phyloP scores from a whole-genome alignment of 2,888 invertebrate genomes.

The Pseudeuparius sepicola region DNA sequence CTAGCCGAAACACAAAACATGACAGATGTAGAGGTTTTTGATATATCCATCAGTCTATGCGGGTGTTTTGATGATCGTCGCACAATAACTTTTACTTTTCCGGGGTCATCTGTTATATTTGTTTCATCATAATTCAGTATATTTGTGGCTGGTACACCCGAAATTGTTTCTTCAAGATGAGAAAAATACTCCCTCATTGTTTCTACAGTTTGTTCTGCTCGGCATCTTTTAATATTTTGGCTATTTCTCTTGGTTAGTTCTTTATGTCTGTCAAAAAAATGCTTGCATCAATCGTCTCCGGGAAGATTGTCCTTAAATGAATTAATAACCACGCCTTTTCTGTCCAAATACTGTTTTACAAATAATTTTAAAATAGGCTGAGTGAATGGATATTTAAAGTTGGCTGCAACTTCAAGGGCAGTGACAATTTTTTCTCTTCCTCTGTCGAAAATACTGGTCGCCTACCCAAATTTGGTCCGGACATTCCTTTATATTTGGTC shows the following conservation, averaged over 20 bases:
- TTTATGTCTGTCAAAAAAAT: neutral
- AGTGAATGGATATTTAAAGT: too few relatives aligned
- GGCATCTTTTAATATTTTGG: conserved; percentile 21
- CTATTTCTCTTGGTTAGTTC: too few relatives aligned
- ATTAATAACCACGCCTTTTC: neutral
- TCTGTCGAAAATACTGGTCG: conserved; percentile 1
- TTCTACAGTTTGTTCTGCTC: conserved; percentile 16
- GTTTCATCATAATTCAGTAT: conserved; percentile 34
- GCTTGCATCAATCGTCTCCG: neutral
- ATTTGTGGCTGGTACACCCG: conserved; percentile 17
- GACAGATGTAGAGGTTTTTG: conserved; percentile 16
- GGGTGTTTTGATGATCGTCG: conserved; percentile 23
- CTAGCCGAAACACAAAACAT: conserved; percentile 15
- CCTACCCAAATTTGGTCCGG: conserved; percentile 3
- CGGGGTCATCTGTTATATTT: conserved; percentile 32
- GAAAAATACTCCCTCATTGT: conserved; percentile 16
- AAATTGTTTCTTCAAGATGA: conserved; percentile 4
- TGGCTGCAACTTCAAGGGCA: too few relatives aligned
- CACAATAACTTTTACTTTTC: conserved; percentile 25
- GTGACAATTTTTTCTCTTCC: conserved; percentile 9
- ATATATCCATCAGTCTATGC: conserved; percentile 21
- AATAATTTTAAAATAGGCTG: neutral
- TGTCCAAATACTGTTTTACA: conserved; percentile 1
- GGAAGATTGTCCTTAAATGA: neutral
- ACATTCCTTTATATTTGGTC: too few relatives aligned